phyloP scores from a whole-genome alignment of 1,140 invertebrate genomes.

The Oryctes rhinoceros region DNA sequence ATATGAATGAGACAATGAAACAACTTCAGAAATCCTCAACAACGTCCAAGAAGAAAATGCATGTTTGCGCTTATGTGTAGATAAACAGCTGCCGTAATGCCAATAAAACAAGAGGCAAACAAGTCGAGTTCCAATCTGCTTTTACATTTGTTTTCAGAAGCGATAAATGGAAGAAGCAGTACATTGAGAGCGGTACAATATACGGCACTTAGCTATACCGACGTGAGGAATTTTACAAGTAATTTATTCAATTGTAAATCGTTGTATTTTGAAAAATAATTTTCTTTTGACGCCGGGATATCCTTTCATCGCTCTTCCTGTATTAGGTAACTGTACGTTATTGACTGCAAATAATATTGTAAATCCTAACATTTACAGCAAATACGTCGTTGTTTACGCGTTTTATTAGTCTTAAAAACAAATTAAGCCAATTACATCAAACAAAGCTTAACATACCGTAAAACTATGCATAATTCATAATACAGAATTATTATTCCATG shows the following conservation, averaged over 20 bases:
- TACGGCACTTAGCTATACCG: not conserved
- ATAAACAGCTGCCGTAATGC: slow-evolving; percentile 17
- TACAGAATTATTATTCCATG: not conserved
- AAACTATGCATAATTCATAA: not conserved
- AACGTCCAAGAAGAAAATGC: not conserved
- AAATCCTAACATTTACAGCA: not conserved
- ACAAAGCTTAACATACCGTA: not conserved
- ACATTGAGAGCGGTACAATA: not conserved
- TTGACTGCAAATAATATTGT: not conserved
- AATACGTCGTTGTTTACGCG: not conserved
- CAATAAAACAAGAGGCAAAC: not conserved
- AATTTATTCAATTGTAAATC: not conserved
- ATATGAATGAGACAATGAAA: slow-evolving; percentile 3
- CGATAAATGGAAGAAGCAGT: not conserved
- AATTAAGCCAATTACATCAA: not conserved
- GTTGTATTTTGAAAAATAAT: not conserved
- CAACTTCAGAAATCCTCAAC: not conserved
- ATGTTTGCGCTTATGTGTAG: not conserved
- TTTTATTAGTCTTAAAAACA: not conserved
- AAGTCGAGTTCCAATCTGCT: slow-evolving; percentile 11
- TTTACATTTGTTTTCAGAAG: not conserved
- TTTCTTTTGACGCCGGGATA: not conserved
- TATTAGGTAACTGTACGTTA: not conserved
- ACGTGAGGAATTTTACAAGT: not conserved
- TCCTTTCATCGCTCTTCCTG: not conserved